Evolutionary conservation across 2,113 vertebrate genomes (phyloP).

Genomic region (Girardinichthys multiradiatus): DNA sequence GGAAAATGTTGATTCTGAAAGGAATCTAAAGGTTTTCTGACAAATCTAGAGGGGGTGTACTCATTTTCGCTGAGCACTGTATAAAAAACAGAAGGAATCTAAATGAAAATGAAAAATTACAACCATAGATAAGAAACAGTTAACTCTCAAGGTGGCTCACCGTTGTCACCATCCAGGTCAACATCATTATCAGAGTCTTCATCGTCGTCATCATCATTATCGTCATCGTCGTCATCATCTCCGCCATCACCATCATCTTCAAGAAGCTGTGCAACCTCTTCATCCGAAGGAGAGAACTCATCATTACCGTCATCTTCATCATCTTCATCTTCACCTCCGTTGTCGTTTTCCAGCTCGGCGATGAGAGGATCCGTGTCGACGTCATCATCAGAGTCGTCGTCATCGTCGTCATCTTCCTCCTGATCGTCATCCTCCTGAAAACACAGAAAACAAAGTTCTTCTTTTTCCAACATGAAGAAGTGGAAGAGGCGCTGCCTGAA

Average conservation of each 20-base stretch:
- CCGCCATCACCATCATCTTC: slow-evolving; percentile 90
- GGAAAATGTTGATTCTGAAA: too few relatives aligned
- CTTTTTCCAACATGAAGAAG: neutral
- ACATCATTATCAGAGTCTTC: slow-evolving; percentile 83
- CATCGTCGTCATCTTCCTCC: slow-evolving; percentile 93
- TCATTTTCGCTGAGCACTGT: too few relatives aligned
- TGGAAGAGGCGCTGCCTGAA: neutral
- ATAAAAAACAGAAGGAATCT: too few relatives aligned
- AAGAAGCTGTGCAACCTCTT: slow-evolving; percentile 90
- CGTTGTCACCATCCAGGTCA: slow-evolving; percentile 92
- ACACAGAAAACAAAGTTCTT: slow-evolving; percentile 14
- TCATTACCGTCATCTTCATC: slow-evolving; percentile 90
- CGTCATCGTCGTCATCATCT: slow-evolving; percentile 85
- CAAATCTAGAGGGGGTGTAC: too few relatives aligned
- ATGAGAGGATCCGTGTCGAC: slow-evolving; percentile 92
- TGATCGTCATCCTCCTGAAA: slow-evolving; percentile 84
- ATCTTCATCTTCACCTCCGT: slow-evolving; percentile 84
- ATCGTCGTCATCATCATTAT: slow-evolving; percentile 60
- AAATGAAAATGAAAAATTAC: too few relatives aligned
- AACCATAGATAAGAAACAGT: too few relatives aligned
- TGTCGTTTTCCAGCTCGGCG: slow-evolving; percentile 92
- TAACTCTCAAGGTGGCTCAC: slow-evolving; percentile 78
- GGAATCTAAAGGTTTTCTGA: too few relatives aligned
- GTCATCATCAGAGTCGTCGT: slow-evolving; percentile 94
- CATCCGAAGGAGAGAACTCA: slow-evolving; percentile 92